Conservation (phyloP, 2,113 vertebrate species). For the Equus przewalskii region DNA sequence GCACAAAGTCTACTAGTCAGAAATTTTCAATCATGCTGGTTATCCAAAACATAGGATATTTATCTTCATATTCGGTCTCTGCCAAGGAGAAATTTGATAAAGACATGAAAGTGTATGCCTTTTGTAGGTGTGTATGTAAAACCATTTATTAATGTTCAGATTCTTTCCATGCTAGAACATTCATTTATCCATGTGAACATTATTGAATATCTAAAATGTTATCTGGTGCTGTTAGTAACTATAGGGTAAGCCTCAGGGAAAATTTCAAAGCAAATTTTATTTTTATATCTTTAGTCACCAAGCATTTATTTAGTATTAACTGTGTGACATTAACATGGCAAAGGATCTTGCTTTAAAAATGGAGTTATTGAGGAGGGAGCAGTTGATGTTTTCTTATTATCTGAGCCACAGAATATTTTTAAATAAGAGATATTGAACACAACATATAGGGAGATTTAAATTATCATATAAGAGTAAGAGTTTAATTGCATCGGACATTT, state of each 20-base stretch:
- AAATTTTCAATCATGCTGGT: background rate
- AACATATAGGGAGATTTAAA: background rate
- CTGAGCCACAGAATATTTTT: background rate
- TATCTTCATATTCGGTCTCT: background rate
- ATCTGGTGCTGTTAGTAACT: background rate
- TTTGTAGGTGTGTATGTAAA: background rate
- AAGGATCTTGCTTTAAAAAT: background rate
- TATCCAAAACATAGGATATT: background rate
- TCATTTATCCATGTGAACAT: background rate
- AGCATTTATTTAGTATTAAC: background rate
- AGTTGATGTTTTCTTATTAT: background rate
- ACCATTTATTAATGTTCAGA: background rate
- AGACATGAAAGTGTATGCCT: background rate
- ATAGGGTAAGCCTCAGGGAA: background rate
- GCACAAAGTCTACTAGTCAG: background rate
- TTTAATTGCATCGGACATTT: background rate
- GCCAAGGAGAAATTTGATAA: background rate
- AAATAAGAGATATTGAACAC: background rate
- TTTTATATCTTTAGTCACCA: background rate
- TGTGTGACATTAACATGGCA: background rate
- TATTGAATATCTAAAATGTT: background rate
- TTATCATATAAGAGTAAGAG: background rate
- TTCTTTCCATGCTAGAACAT: background rate
- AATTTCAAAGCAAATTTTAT: background rate
- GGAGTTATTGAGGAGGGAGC: accelerated